Base-by-base conservation (phyloP, 1,140 invertebrate genomes). In the Aplysia californica region DNA sequence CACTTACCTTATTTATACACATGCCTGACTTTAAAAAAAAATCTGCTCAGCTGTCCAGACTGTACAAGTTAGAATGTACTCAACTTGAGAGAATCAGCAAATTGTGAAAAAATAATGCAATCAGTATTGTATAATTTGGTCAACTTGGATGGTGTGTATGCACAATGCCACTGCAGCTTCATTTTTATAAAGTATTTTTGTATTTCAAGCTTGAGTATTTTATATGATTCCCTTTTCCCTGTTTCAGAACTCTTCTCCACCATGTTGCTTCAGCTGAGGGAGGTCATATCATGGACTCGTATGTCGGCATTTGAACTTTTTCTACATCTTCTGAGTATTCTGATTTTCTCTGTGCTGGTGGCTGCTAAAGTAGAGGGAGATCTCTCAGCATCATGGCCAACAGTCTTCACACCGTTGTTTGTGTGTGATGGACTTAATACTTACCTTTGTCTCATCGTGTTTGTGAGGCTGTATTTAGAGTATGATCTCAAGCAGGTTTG, bases 401-500 rank as follows among this genome's bases (percentile, higher is more conserved):
- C 93, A 67, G 93, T 97, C 35, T 97, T 98, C 89, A 93, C 94
- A 4, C 96, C 97, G 0, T 89, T 98, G 33, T 99, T 97, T 91
- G 92, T 96, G 29, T 95, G 94, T 79, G 96, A 98, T 91, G 95
- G 95, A 50, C 91, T 97, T 58, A 97, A 96, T 90, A 94, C 95
- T 21, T 98, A 99, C 89, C 98, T 98, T 88, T 96, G 96, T 87
- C 93, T 95, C 21, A 98, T 98, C 83, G 94, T 98, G 58, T 95
- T 97, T 85, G 96, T 98, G 83, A 92, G 97, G 82, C 96, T 97
- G 94, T 94, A 95, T 83, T 79, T 80, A 50, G 83, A 85, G 35
- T 73, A 61, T 61, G 70, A 75, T 20, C 31, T 75, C 26, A 75
- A 75, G 38, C 58, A 75, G 61, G 72, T 75, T 2, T 26, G 69